Base-by-base conservation (phyloP, 1,140 invertebrate genomes). In the Halesus radiatus region DNA sequence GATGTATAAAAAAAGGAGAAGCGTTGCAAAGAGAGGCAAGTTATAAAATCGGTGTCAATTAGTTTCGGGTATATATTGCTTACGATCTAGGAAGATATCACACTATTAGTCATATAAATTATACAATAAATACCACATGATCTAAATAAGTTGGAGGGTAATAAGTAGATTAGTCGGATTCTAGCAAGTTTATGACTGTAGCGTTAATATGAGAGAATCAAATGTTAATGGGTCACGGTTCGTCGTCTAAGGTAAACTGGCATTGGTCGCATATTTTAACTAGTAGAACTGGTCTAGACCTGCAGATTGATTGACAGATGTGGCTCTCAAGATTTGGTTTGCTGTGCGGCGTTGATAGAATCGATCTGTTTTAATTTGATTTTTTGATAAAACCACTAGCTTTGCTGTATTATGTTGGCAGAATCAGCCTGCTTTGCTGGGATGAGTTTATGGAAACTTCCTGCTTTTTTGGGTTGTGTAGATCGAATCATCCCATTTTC, bases 61-160 rank as follows among this genome's bases (percentile, higher is more conserved):
- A 66, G 29, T 6, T 32, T 66, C 32, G 22, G n/a, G 29, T 26
- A 26, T 7, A 60, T 13, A 60, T 60, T 13, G 29, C 62, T 29
- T 66, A 66, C 1, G 62, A 7, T 66, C 62, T 66, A 66, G 62
- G 62, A 66, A 66, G 62, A 66, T 66, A 66, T 66, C 62, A 66
- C 62, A 66, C 62, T 66, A 66, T 66, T 26, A n/a, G 37, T 10
- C 10, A 29, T 23, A 60, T 23, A 60, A 22, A 60, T 22, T 3
- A 60, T 60, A 22, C 23, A 60, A 60, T 20, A 60, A 60, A 60
- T 60, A 22, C 56, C 18, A 60, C 20, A 60, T 13, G 4, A 23
- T 23, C 1, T 23, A 45, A 45, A 45, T 13, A 45, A 45, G 37
- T 45, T 13, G 37, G 8, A 45, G 37, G 2, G 2, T 29, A 29